A percentile compares a stretch with the other conserved stretches of the same genome.
Conservation (phyloP, 2,113 vertebrate genomes). For the Corvus cornix region DNA sequence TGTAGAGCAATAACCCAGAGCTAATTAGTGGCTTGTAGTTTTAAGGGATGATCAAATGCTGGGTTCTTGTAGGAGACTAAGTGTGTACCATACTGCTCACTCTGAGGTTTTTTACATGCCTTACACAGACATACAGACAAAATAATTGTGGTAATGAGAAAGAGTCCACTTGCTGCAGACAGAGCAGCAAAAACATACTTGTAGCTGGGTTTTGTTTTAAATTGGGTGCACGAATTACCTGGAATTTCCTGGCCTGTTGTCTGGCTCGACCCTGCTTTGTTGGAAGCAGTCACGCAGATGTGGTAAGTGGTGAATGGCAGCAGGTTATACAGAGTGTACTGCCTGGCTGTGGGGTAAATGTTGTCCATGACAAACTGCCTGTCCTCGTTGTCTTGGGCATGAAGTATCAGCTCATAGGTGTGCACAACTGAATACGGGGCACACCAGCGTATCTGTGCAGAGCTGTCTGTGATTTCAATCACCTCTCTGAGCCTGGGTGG, state of each 20-base stretch:
- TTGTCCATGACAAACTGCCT: conserved; percentile 44
- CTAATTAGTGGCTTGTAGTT: conserved; percentile 37
- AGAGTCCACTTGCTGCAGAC: conserved; percentile 51
- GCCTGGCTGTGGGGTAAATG: conserved; percentile 71
- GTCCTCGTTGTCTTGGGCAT: background rate
- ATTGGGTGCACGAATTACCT: conserved; percentile 39
- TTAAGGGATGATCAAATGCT: conserved; percentile 68
- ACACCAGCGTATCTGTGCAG: conserved; percentile 76
- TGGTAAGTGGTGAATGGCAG: conserved; percentile 68
- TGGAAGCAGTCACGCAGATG: conserved; percentile 73
- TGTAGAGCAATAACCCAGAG: background rate
- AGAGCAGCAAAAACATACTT: conserved; percentile 61
- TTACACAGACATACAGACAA: conserved; percentile 70
- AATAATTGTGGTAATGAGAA: conserved; percentile 65
- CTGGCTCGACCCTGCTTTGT: conserved; percentile 72
- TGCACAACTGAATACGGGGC: conserved; percentile 77
- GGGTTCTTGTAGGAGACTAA: conserved; percentile 79
- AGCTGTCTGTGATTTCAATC: conserved; percentile 71
- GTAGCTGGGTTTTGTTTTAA: conserved; percentile 72
- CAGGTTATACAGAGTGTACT: conserved; percentile 71
- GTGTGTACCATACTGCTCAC: conserved; percentile 57
- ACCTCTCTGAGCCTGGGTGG: conserved; percentile 62
- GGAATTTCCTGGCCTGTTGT: background rate
- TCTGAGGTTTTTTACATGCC: conserved; percentile 18
- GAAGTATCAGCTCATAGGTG: conserved; percentile 70